Percentiles rank a stretch among this genome's conserved stretches.
Conservation (phyloP, 1,140 invertebrate species). For the Camponotus vicinus region DNA sequence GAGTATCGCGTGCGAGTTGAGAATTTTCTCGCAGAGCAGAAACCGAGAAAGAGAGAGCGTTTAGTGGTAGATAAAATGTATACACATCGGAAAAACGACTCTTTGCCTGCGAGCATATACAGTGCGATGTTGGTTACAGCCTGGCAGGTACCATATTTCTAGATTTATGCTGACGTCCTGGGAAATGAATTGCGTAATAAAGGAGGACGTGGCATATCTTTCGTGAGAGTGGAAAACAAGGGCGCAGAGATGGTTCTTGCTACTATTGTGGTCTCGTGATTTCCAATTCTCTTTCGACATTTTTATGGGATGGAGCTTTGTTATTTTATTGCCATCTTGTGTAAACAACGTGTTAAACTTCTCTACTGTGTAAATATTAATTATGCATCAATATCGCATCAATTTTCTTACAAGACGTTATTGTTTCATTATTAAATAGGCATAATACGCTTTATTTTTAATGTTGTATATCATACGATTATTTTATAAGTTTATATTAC, state of each 20-base stretch:
- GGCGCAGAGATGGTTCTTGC: slow-evolving; percentile 22
- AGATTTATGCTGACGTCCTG: slow-evolving; percentile 70
- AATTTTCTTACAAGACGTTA: background rate
- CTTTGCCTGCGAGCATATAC: slow-evolving; percentile 38
- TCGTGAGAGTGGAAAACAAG: slow-evolving; percentile 48
- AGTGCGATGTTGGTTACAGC: slow-evolving; percentile 47
- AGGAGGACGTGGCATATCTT: slow-evolving; percentile 44
- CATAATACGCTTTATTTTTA: too few species aligned
- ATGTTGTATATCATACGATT: too few species aligned
- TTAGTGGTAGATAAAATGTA: slow-evolving; percentile 69
- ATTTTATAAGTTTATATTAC: background rate
- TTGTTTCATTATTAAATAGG: too few species aligned
- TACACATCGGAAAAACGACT: slow-evolving; percentile 58
- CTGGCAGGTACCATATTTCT: slow-evolving; percentile 70
- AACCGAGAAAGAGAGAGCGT: slow-evolving; percentile 42
- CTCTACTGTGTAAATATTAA: background rate
- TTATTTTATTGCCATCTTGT: background rate
- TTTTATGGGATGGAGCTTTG: background rate
- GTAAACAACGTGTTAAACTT: background rate
- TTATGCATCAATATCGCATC: background rate
- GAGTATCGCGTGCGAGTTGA: background rate
- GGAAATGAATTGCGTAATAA: slow-evolving; percentile 71
- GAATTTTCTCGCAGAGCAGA: slow-evolving; percentile 46
- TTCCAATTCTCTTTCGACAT: background rate
- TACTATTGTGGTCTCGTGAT: slow-evolving; percentile 26